phyloP scores from a whole-genome alignment of 2,888 invertebrate species.

The Oligia strigilis region DNA sequence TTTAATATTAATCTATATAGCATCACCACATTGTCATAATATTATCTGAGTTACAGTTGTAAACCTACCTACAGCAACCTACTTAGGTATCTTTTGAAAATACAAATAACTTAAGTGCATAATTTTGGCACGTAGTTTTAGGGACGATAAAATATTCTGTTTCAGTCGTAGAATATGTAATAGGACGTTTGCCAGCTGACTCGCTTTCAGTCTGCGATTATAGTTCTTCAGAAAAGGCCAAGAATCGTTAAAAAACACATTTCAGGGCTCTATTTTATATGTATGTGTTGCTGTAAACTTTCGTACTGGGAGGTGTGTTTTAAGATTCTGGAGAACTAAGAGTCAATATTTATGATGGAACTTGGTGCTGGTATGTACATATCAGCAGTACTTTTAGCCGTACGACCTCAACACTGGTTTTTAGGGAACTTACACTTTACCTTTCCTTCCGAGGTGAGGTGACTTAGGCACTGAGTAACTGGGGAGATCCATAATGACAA shows the following conservation, averaged over 20 bases:
- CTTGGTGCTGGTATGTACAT: neutral
- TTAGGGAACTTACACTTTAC: neutral
- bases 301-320: conserved; percentile 22
- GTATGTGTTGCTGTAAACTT: conserved; percentile 40
- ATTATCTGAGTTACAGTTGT: neutral
- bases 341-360: conserved; percentile 26
- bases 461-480: neutral
- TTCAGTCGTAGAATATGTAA: conserved; percentile 56
- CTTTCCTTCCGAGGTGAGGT: neutral
- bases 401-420: neutral
- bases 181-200: conserved; percentile 60
- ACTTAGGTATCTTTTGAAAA: neutral
- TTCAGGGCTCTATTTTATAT: conserved; percentile 42
- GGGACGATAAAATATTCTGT: conserved; percentile 43
- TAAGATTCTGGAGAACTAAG: conserved; percentile 29
- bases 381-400: neutral
- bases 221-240: conserved; percentile 51
- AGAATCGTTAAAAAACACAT: conserved; percentile 55
- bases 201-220: conserved; percentile 48
- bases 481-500: neutral
- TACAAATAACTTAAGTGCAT: conserved; percentile 23
- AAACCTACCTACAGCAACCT: neutral
- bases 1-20: neutral
- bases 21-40: neutral
- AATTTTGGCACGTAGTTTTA: conserved; percentile 38